phyloP scores from a whole-genome alignment of 1,140 invertebrate genomes.

The Armadillidium nasatum region DNA sequence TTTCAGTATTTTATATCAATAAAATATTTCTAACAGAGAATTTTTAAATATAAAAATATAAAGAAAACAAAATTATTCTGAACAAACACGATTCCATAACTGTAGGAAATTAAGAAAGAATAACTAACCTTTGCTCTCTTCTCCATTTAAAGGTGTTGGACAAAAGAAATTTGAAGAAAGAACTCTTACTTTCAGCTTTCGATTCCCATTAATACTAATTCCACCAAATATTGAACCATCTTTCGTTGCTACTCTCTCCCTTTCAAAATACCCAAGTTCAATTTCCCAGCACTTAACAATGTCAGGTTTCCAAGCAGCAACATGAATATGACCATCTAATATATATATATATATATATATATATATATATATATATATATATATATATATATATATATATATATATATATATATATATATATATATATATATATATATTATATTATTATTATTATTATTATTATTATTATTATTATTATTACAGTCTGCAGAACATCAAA shows the following conservation, averaged over 20 bases:
- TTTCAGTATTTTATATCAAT: too few species aligned
- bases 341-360: not conserved
- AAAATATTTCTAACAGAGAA: too few species aligned
- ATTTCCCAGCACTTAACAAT: slow-evolving; percentile 39
- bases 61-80: too few species aligned
- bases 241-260: not conserved
- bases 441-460: too few species aligned
- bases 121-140: slow-evolving; percentile 32
- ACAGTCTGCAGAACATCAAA: not conserved
- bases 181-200: slow-evolving; percentile 32
- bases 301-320: slow-evolving; percentile 41
- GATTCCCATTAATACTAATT: slow-evolving; percentile 26
- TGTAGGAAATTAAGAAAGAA: not conserved
- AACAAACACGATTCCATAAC: too few species aligned
- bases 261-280: slow-evolving; percentile 26
- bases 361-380: not conserved
- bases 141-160: slow-evolving; percentile 25
- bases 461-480: too few species aligned
- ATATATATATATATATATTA: not conserved
- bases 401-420: not conserved
- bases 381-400: not conserved
- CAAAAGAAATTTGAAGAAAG: slow-evolving; percentile 36
- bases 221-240: not conserved
- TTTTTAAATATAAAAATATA: too few species aligned
- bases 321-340: slow-evolving; percentile 37